Evolutionary conservation across 2,113 vertebrate species (phyloP), one percentile per base, ranked within the genome.

Genomic region (Ceyx melanurus): DNA sequence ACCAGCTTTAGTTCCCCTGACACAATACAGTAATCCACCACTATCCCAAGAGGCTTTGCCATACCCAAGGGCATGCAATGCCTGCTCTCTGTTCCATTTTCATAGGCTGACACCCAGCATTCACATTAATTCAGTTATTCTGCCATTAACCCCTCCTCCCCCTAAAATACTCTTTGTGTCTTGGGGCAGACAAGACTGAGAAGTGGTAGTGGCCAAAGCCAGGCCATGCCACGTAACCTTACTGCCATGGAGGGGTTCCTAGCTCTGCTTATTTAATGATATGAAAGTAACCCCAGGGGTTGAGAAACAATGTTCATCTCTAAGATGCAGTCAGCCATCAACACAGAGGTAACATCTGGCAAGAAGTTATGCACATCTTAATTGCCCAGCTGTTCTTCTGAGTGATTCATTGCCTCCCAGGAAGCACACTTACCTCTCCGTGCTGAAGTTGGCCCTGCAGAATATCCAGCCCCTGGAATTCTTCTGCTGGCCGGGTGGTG

Each of bases 321-420:
- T 91, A 92, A 95, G 93, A 95, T 77, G 94, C 94, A 95, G 79
- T 95, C 93, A 96, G 93, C 88, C 94, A 90, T 86, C 92, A 95
- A 37, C 65, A 70, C 76, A 70, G 89, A 95, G 93, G 92, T 95
- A 96, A 95, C 95, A 94, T 96, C 95, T 96, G 95, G 90, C 79
- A 86, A 92, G 79, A 92, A 95, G 95, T 83, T 95, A 80, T 40
- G 60, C 82, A 93, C 65, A 40, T 88, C 46, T 86, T 95, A 94
- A 95, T 95, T 74, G 93, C 75, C 94, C 95, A 95, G 93, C 94
- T 96, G 95, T 77, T 95, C 60, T 66, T 88, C 60, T 88, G 93
- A 93, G 94, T 96, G 95, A 96, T 95, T 94, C 92, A 95, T 86
- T 92, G 90, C 93, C 73, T 92, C 90, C 50, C 68, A 91, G 85